Evolutionary conservation across 2,888 invertebrate genomes (phyloP), one percentile per base, ranked within the genome.

Genomic region (Drosophila parthenogenetica): DNA sequence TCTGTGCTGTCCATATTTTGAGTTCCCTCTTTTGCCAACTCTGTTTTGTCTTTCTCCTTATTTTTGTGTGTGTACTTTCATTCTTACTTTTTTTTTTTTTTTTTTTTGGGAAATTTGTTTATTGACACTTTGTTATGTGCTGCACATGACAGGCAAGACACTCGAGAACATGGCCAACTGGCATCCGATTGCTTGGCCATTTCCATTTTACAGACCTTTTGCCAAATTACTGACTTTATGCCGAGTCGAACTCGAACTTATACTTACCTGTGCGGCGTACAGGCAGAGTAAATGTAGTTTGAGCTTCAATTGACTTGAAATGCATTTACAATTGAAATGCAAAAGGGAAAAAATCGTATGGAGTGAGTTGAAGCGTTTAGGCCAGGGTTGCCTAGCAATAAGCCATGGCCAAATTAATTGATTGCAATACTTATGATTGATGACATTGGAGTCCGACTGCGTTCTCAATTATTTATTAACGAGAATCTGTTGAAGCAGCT

Each of bases 81-180:
- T 29, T 22, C 46, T 13, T 43, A 14, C 8, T 25, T 16, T n/a
- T 16, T 45, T 46, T 51, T 49, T 69, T 71, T 50, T 42, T 37
- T 60, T 58, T 67, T 63, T 64, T 71, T 71, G 3, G 4, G 32
- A 68, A 79, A 80, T 83, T 79, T 73, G 89, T 81, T 81, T 84
- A 87, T 85, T 87, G 85, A 79, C 85, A 87, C 85, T 87, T 75
- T 79, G 85, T 73, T 89, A 77, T 79, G 84, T 76, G 78, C 81
- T 80, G 84, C 66, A 80, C 64, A 63, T 88, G 87, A 80, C 89
- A 86, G 71, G 22, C 63, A 63, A 68, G 72, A 81, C 63, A 75
- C 32, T 35, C 17, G 54, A 58, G 53, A 51, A 48, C 51, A 40
- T 60, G 64, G 39, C 54, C 61, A 65, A 62, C 61, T 61, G 61